phyloP scores from a whole-genome alignment of 2,888 invertebrate genomes.

The Dynastes hyllus region DNA sequence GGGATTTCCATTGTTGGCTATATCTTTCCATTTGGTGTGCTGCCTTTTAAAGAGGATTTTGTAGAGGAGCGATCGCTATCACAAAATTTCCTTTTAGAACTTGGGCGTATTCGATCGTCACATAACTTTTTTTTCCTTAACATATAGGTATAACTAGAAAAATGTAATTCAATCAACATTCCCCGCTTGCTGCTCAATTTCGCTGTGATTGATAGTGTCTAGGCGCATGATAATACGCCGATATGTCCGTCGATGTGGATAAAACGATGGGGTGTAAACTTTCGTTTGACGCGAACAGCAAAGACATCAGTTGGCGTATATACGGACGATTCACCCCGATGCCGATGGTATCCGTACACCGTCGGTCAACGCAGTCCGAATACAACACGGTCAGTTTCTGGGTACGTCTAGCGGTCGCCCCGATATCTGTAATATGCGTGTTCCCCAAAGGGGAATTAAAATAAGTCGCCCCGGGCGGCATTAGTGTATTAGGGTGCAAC shows the following conservation, averaged over 20 bases:
- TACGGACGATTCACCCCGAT: slow-evolving; percentile 3
- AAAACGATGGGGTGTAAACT: slow-evolving; percentile 21
- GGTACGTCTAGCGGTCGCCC: slow-evolving; percentile 43
- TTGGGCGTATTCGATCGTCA: too few relatives aligned
- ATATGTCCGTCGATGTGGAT: not conserved
- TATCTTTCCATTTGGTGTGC: too few relatives aligned
- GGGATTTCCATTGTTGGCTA: too few relatives aligned
- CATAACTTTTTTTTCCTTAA: too few relatives aligned
- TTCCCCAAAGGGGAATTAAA: too few relatives aligned
- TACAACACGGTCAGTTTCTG: slow-evolving; percentile 18
- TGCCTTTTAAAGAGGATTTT: too few relatives aligned
- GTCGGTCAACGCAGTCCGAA: not conserved
- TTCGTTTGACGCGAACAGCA: not conserved
- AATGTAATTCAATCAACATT: slow-evolving; percentile 23
- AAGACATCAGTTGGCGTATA: not conserved
- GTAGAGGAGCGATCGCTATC: too few relatives aligned
- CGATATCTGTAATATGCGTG: slow-evolving; percentile 53
- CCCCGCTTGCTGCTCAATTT: slow-evolving; percentile 11
- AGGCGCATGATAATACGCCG: slow-evolving; percentile 12
- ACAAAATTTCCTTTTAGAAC: too few relatives aligned
- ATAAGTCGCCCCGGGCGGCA: too few relatives aligned
- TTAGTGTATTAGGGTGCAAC: slow-evolving; percentile 52
- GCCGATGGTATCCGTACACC: not conserved
- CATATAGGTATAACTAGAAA: too few relatives aligned
- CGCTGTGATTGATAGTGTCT: slow-evolving; percentile 28